These are phyloP conservation scores for Apaloderma vittatum DNA, from an alignment of 2,113 vertebrate species.

Conservation along the genomic window DNA sequence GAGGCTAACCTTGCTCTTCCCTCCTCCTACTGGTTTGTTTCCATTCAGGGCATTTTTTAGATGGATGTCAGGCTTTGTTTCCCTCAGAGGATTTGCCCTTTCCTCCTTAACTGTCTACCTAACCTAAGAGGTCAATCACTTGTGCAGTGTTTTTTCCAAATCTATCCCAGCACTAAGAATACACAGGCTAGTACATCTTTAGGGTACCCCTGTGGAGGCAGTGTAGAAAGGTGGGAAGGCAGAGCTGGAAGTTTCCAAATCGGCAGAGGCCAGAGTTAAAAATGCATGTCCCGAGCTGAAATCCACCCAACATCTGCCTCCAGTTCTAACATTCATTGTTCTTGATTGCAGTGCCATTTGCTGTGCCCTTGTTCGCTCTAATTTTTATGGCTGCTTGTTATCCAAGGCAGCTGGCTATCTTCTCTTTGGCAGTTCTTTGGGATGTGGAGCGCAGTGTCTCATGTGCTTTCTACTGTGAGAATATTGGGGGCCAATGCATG, in stretches of 20 bases:
- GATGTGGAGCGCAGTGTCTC: neutral
- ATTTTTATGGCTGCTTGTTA: neutral
- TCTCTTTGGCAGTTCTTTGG: conserved; percentile 31
- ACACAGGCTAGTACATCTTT: neutral
- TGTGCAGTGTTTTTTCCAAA: neutral
- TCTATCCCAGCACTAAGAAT: neutral
- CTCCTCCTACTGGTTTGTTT: neutral
- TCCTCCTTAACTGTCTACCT: neutral
- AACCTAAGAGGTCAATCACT: neutral
- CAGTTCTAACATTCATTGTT: conserved; percentile 30
- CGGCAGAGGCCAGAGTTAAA: neutral
- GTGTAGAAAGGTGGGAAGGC: neutral
- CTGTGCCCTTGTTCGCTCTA: conserved; percentile 16
- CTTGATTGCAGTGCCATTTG: conserved; percentile 26
- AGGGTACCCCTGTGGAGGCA: neutral
- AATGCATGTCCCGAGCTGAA: neutral
- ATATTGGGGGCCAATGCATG: neutral
- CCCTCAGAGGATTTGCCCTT: neutral
- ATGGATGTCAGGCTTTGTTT: neutral
- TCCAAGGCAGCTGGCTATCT: conserved; percentile 49
- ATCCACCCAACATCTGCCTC: conserved; percentile 24
- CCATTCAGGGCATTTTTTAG: neutral
- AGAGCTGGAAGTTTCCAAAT: neutral
- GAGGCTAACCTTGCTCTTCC: neutral
- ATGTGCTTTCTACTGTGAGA: neutral